Conservation (phyloP, 1,140 invertebrate genomes). For the Bicyclus anynana region DNA sequence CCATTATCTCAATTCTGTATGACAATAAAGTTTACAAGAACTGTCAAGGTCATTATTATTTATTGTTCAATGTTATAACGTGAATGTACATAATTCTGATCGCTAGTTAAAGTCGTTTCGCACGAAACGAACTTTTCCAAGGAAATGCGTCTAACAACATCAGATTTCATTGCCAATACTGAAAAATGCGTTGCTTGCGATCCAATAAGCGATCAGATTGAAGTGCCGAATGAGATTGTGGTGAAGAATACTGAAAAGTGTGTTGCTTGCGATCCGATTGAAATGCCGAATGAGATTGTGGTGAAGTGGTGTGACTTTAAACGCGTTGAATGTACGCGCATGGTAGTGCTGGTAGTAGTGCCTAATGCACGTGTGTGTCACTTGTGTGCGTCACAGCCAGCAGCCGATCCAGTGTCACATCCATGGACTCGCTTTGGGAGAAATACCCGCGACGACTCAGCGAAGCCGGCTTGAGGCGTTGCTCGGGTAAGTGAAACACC, state of each 20-base stretch:
- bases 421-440: constrained; percentile 84
- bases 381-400: constrained; percentile 78
- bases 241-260: neutral
- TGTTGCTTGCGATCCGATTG: no score
- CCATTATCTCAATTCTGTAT: neutral
- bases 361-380: constrained; percentile 71
- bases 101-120: no score
- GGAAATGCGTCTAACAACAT: no score
- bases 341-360: constrained; percentile 51
- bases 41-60: no score
- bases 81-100: no score
- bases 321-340: constrained; percentile 21
- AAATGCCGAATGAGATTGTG: neutral
- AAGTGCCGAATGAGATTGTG: neutral
- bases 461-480: constrained; percentile 83
- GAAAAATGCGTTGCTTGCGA: no score
- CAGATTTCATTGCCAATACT: no score
- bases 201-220: no score
- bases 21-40: no score
- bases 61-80: no score
- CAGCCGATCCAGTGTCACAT: constrained; percentile 79
- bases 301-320: neutral
- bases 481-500: constrained; percentile 81
- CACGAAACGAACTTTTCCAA: no score
- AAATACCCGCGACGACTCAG: constrained; percentile 81